Conservation (phyloP, 2,888 invertebrate genomes). For the Volucella zonaria region DNA sequence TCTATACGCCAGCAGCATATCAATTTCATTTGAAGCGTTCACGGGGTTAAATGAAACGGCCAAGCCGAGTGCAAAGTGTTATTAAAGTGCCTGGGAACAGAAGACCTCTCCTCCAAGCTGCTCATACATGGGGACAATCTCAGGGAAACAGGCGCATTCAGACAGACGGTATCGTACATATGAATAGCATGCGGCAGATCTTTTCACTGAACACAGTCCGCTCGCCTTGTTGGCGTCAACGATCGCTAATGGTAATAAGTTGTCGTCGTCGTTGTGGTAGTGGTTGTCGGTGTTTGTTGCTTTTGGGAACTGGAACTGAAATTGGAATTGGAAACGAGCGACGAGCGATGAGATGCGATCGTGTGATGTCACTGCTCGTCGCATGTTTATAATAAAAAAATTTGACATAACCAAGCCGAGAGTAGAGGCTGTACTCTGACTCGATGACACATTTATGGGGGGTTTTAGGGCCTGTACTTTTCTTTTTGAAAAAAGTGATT, state of each 20-base stretch:
- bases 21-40: conserved; percentile 73
- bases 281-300: not conserved
- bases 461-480: not conserved
- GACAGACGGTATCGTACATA: not conserved
- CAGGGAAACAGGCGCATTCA: conserved; percentile 48
- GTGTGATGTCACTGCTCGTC: conserved; percentile 53
- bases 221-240: conserved; percentile 66
- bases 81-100: conserved; percentile 78
- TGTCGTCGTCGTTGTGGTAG: not conserved
- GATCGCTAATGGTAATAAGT: conserved; percentile 57
- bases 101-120: conserved; percentile 57
- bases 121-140: conserved; percentile 50
- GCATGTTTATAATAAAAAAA: conserved; percentile 62
- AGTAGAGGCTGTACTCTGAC: conserved; percentile 19
- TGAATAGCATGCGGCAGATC: conserved; percentile 39
- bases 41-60: conserved; percentile 77
- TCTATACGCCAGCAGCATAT: conserved; percentile 72
- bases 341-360: not conserved
- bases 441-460: conserved; percentile 54
- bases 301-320: conserved; percentile 13
- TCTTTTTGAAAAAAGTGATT: not conserved
- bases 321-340: not conserved
- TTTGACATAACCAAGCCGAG: conserved; percentile 41
- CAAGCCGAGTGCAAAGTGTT: conserved; percentile 76
- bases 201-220: conserved; percentile 11